Conservation (phyloP, 2,113 vertebrate species). For the Serilophus lunatus region DNA sequence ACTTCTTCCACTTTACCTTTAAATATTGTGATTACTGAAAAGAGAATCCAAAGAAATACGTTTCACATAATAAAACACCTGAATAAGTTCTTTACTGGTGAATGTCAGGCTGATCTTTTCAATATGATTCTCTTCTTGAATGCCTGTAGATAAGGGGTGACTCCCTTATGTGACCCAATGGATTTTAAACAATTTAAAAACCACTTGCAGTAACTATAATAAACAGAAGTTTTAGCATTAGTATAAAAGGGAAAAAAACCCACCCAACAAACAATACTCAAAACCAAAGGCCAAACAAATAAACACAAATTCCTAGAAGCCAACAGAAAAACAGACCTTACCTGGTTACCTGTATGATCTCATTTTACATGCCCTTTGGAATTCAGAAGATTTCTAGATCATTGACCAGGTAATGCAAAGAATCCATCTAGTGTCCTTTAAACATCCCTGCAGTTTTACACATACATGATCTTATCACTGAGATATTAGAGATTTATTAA, state of each 20-base stretch:
- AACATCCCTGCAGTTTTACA: neutral
- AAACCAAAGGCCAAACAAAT: neutral
- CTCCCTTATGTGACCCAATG: neutral
- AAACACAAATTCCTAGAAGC: neutral
- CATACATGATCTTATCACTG: neutral
- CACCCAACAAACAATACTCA: neutral
- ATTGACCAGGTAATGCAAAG: neutral
- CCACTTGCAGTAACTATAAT: neutral
- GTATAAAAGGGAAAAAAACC: neutral
- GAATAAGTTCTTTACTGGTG: neutral
- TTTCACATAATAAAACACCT: constrained; percentile 57
- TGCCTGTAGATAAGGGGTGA: neutral
- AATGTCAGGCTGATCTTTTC: constrained; percentile 1
- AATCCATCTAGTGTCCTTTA: neutral
- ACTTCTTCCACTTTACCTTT: constrained; percentile 97
- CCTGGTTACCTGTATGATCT: neutral
- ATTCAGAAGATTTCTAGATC: neutral
- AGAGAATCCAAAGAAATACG: constrained; percentile 44
- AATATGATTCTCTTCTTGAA: neutral
- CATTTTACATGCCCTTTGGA: neutral
- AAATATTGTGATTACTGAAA: constrained; percentile 97
- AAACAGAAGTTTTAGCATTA: neutral
- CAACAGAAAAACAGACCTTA: neutral
- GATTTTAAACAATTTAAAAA: neutral
- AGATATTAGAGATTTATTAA: neutral